These are phyloP conservation scores for Mionectes macconnelli DNA, from an alignment of 2,113 vertebrate genomes.

Conservation along the genomic window DNA sequence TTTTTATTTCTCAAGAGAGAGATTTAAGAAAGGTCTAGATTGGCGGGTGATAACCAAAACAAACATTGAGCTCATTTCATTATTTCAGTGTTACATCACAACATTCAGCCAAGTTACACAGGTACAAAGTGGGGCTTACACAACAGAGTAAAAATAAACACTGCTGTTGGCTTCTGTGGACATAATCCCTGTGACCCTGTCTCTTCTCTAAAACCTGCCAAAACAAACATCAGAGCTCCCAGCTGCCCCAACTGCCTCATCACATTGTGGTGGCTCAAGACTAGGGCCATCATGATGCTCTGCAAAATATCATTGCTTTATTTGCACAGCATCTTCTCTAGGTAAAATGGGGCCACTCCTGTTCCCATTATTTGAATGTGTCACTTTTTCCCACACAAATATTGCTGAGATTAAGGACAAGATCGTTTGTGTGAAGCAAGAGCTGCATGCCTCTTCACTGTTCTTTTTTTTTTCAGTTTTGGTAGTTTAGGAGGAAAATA, in stretches of 20 bases:
- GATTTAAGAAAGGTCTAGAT: background rate
- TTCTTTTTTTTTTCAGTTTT: background rate
- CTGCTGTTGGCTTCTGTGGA: conserved; percentile 26
- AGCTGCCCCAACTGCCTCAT: background rate
- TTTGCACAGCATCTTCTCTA: background rate
- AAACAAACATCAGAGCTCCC: conserved; percentile 9
- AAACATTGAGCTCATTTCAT: conserved; percentile 38
- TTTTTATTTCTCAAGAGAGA: background rate
- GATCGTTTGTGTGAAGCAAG: background rate
- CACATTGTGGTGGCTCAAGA: background rate
- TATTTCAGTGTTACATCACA: conserved; percentile 40
- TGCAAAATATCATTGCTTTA: background rate
- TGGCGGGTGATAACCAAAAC: background rate
- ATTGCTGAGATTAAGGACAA: background rate
- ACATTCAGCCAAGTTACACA: conserved; percentile 13
- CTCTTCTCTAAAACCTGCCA: conserved; percentile 23
- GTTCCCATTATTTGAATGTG: background rate
- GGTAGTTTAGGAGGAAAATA: background rate
- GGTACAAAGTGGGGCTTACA: conserved; percentile 23
- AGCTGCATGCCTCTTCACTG: background rate
- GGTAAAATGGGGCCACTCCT: background rate
- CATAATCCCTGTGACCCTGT: conserved; percentile 16
- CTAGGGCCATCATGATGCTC: fast-evolving
- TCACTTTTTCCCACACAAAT: fast-evolving
- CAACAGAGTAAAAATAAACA: conserved; percentile 36